Evolutionary conservation across 2,888 invertebrate genomes (phyloP).

Genomic region (Tiliacea citrago): DNA sequence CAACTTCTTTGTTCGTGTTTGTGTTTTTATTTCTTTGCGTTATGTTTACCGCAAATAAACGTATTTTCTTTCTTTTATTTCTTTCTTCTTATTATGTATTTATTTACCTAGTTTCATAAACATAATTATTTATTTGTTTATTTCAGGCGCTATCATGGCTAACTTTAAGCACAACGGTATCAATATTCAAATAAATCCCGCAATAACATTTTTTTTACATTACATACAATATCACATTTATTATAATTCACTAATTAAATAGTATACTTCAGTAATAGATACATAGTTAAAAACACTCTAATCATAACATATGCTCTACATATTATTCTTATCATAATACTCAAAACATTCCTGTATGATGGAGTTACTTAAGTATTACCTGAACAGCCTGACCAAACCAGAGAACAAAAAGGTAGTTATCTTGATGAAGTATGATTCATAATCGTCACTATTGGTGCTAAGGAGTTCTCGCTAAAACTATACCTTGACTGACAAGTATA

Average conservation of each 20-base stretch:
- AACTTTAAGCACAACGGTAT: slow-evolving; percentile 1
- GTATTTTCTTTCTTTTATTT: too few relatives aligned
- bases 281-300: background rate
- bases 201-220: slow-evolving; percentile 5
- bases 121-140: slow-evolving; percentile 23
- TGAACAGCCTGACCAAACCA: background rate
- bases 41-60: too few relatives aligned
- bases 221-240: background rate
- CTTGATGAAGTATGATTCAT: background rate
- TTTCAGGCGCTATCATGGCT: slow-evolving; percentile 39
- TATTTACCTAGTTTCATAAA: slow-evolving; percentile 24
- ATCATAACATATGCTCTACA: background rate
- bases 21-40: too few relatives aligned
- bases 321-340: slow-evolving; percentile 2
- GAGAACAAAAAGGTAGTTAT: slow-evolving; percentile 29
- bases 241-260: background rate
- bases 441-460: background rate
- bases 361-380: background rate
- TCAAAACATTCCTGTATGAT: background rate
- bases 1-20: too few relatives aligned
- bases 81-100: too few relatives aligned
- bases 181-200: background rate
- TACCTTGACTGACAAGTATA: slow-evolving; percentile 29
- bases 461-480: slow-evolving; percentile 7
- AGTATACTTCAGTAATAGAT: slow-evolving; percentile 3